These are phyloP conservation scores for Xylocampa areola DNA, from an alignment of 2,888 invertebrate species.

Conservation along the genomic window DNA sequence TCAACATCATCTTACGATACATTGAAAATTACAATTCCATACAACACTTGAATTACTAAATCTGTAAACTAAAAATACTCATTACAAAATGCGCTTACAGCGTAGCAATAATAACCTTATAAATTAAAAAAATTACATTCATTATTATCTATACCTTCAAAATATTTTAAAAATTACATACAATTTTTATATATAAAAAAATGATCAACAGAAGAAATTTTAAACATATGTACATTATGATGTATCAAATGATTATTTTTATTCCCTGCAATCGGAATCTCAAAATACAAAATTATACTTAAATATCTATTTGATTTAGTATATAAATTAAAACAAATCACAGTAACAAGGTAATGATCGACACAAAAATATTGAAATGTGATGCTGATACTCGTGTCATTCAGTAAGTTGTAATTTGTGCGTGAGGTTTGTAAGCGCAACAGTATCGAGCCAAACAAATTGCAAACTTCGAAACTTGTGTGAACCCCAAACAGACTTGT, in stretches of 20 bases:
- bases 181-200: conserved; percentile 65
- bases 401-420: conserved; percentile 51
- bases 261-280: conserved; percentile 71
- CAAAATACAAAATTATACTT: conserved; percentile 71
- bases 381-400: conserved; percentile 66
- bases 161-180: conserved; percentile 68
- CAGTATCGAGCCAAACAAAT: conserved; percentile 5
- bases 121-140: conserved; percentile 65
- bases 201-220: conserved; percentile 68
- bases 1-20: conserved; percentile 62
- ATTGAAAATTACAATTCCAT: conserved; percentile 78
- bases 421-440: conserved; percentile 31
- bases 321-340: conserved; percentile 85
- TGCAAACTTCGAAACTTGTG: background rate
- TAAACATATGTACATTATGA: conserved; percentile 66
- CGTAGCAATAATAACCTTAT: conserved; percentile 79
- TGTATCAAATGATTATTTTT: conserved; percentile 61
- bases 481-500: background rate
- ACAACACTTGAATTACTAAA: conserved; percentile 78
- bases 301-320: conserved; percentile 68
- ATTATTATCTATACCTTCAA: conserved; percentile 55
- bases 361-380: conserved; percentile 74
- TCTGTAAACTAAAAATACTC: conserved; percentile 78
- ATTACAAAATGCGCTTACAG: conserved; percentile 86
- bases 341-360: conserved; percentile 85